These are phyloP conservation scores for Plumapathes pennacea DNA, from an alignment of 92 coral and sea anemone genomes.

Conservation along the genomic window DNA sequence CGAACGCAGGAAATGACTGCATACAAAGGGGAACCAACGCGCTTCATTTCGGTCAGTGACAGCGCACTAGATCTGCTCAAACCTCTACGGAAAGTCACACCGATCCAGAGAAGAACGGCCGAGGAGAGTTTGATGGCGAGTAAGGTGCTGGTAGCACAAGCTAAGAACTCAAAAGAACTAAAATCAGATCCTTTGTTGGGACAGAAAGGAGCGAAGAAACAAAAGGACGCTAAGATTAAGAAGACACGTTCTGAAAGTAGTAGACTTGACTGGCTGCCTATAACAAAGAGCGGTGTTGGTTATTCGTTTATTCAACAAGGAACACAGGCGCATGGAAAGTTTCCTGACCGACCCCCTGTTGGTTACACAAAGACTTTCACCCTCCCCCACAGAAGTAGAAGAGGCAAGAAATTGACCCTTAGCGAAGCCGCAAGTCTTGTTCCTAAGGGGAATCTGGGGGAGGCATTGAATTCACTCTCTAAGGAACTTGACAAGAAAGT, in stretches of 20 bases:
- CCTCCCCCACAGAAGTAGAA: constrained; percentile 48
- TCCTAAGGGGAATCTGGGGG: constrained; percentile 50
- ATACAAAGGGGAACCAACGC: background rate
- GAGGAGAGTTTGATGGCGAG: constrained; percentile 68
- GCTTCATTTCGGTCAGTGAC: constrained; percentile 7
- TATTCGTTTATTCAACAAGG: constrained; percentile 48
- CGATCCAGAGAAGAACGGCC: constrained; percentile 68
- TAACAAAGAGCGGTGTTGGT: constrained; percentile 76
- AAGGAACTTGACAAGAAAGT: constrained; percentile 66
- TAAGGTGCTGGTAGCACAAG: constrained; percentile 39
- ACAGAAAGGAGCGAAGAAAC: constrained; percentile 30
- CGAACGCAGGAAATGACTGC: constrained; percentile 30
- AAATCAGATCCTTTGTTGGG: constrained; percentile 46
- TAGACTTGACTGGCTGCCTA: constrained; percentile 92
- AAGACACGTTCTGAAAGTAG: constrained; percentile 21
- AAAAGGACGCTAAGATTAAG: constrained; percentile 21
- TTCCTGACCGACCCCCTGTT: constrained; percentile 51
- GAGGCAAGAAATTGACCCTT: constrained; percentile 73
- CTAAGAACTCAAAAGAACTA: constrained; percentile 31
- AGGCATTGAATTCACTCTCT: constrained; percentile 54
- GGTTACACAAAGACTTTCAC: constrained; percentile 53
- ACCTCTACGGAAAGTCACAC: constrained; percentile 77
- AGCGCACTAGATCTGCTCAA: constrained; percentile 50
- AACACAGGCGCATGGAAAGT: constrained; percentile 5
- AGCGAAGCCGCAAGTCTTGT: constrained; percentile 82